Base-by-base conservation (phyloP, 1,140 invertebrate species). In the Ostrea edulis region DNA sequence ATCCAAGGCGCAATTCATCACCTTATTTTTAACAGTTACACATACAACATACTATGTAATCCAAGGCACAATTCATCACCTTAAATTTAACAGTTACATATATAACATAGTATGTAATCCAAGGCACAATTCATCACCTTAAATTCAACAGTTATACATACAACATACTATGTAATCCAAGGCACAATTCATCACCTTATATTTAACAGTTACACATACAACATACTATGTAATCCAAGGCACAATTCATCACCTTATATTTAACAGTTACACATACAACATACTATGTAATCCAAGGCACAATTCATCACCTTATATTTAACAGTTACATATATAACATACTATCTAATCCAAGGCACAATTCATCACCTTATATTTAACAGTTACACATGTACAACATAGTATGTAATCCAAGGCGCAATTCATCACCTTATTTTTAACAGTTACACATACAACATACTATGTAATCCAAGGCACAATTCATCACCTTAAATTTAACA, bases 331-430 rank as follows among this genome's bases (percentile, higher is more conserved):
- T 44, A n/a, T 44, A 44, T 5, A 44, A 44, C 35, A 44, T 44
- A 44, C 93, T 20, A 83, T 9, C 3, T 14, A 25, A 11, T 77
- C 29, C 29, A 77, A 2, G 8, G 68, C 35, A 77, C 68, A 77
- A 14, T 29, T 9, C 25, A 77, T 14, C 8, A 77, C 68, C 68
- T 77, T 8, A 62, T 14, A n/a, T 62, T 5, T n/a, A 14, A 62
- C 14, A 62, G n/a, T 44, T 44, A 44, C 35, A 44, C 5, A n/a
- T 44, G n/a, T n/a, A 44, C 35, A 44, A 44, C 35, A 44, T 44
- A 44, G 2, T 20, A 83, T 9, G 8, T 14, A 25, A 11, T 77
- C 29, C 29, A 77, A 2, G 8, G 68, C 35, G 35, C 68, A 77
- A 14, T 29, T 9, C 25, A 77, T 14, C 8, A 77, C 68, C 68